These are phyloP conservation scores for Lasaia peninsularis DNA, from an alignment of 1,140 invertebrate species.

Conservation along the genomic window DNA sequence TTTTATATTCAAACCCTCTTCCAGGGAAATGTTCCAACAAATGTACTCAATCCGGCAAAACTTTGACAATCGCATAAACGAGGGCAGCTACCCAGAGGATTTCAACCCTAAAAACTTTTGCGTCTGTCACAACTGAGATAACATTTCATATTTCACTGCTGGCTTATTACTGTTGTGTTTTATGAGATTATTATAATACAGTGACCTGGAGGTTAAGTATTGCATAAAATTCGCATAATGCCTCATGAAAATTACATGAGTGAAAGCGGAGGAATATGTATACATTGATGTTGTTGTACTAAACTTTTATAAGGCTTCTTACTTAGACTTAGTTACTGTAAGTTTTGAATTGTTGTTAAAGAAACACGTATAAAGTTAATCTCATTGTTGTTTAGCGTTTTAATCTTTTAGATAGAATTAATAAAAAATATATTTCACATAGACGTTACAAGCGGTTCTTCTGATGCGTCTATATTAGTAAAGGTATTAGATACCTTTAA, in stretches of 20 bases:
- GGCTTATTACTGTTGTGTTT: slow-evolving; percentile 7
- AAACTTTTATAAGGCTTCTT: not conserved
- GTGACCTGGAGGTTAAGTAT: slow-evolving; percentile 6
- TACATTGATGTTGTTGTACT: not conserved
- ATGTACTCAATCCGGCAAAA: not conserved
- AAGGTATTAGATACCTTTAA: too few relatives aligned
- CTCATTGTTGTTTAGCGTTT: too few relatives aligned
- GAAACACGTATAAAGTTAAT: too few relatives aligned
- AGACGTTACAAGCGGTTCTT: too few relatives aligned
- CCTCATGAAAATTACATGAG: slow-evolving; percentile 27
- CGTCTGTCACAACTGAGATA: slow-evolving; percentile 8
- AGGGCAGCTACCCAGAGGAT: not conserved
- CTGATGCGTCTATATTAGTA: too few relatives aligned
- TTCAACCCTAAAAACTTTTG: slow-evolving; percentile 1
- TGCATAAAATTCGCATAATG: slow-evolving; percentile 26
- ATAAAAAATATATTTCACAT: too few relatives aligned
- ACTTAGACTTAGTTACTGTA: too few relatives aligned
- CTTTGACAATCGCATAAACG: not conserved
- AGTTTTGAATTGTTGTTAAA: too few relatives aligned
- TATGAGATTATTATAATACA: slow-evolving; percentile 11
- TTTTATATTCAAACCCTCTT: not conserved
- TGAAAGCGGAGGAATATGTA: not conserved
- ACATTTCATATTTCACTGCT: slow-evolving; percentile 7
- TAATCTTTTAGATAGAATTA: too few relatives aligned
- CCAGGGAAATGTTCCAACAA: not conserved